Evolutionary conservation across 2,113 vertebrate genomes (phyloP), one percentile per base, ranked within the genome.

Genomic region (Donacobius atricapilla): DNA sequence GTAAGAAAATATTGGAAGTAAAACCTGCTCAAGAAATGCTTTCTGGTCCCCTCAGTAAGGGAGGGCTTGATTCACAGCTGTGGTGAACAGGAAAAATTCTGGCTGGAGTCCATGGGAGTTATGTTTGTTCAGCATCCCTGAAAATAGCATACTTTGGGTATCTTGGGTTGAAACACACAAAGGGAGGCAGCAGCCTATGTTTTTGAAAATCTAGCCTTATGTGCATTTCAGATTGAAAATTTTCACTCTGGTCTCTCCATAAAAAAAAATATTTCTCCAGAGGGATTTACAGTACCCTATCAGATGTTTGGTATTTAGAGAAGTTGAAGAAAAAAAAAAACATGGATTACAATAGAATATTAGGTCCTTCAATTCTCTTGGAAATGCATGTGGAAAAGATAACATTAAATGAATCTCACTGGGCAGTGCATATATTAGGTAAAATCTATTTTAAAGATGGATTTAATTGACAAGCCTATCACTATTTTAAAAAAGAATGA

Each of bases 381-480:
- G 54, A 88, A 95, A 90, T 90, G 42, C 63, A 69, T 35, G 21
- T 83, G 83, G 86, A 86, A 95, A 89, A 73, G 88, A 86, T 77
- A 93, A 50, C 7, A 50, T 42, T 83, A 82, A 76, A 76, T 72
- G 5, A 80, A 88, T 93, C 63, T 87, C 66, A 65, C 45, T 65
- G 31, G 42, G 56, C 53, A 76, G 56, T 87, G 64, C 44, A 37
- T 76, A 3, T 69, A 81, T 81, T 91, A 48, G 27, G 66, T 83
- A 63, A 95, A 94, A 88, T 86, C 63, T 77, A 7, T 88, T 90
- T 85, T 85, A 93, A 97, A 93, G 82, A 79, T 84, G 82, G 63
- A 70, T 95, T 95, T 94, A 93, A 94, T 86, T 95, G 90, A 93
- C 79, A 88, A 73, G 69, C 35, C 85, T 93, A 73, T 94, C 90